Evolutionary conservation across 2,113 vertebrate genomes (phyloP).

Genomic region (Australoheros scitulus): DNA sequence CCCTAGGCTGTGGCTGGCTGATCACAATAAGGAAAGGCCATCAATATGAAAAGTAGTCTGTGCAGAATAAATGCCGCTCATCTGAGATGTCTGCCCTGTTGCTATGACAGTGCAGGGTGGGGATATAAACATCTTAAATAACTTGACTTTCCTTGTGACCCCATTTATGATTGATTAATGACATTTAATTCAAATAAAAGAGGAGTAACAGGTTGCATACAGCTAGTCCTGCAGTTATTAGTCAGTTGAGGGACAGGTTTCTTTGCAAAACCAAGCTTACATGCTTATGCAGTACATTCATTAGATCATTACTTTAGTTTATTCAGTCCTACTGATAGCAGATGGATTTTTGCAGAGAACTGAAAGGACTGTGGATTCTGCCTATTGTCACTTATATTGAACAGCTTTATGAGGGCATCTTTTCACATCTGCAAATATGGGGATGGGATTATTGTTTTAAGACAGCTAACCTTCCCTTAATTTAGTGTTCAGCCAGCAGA

Average conservation of each 20-base stretch:
- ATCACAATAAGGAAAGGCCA: conserved; percentile 62
- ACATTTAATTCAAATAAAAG: background rate
- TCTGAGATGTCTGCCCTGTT: conserved; percentile 52
- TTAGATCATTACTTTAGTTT: background rate
- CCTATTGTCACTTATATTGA: background rate
- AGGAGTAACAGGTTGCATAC: background rate
- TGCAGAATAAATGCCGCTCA: conserved; percentile 62
- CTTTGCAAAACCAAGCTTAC: background rate
- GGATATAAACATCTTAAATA: conserved; percentile 43
- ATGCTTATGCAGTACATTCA: background rate
- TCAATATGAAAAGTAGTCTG: conserved; percentile 68
- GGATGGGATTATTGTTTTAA: no score
- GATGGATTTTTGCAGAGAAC: no score
- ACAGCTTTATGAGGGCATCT: background rate
- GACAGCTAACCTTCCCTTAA: background rate
- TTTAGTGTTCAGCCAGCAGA: background rate
- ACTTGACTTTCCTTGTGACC: conserved; percentile 14
- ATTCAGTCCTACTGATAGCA: background rate
- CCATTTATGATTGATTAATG: conserved; percentile 36
- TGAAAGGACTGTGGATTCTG: background rate
- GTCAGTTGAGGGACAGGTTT: background rate
- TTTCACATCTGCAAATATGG: background rate
- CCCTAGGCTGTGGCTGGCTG: conserved; percentile 64
- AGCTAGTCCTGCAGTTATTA: background rate
- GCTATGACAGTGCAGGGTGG: conserved; percentile 50